Percentiles rank a stretch among this genome's conserved stretches.
phyloP scores from a whole-genome alignment of 2,888 invertebrate genomes.

The Tenthredo amoena region DNA sequence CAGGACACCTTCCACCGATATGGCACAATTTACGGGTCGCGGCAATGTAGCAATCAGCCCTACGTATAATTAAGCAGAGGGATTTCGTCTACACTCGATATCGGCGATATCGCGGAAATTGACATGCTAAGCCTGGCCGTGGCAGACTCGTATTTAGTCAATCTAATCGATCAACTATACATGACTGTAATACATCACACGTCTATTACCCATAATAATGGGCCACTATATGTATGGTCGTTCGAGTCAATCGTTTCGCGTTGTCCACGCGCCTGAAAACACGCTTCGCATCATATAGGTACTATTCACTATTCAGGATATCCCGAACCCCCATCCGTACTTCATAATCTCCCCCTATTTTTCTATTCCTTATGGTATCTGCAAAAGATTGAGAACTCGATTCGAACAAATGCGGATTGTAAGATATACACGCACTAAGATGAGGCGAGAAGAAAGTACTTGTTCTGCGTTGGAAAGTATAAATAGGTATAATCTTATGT shows the following conservation, averaged over 20 bases:
- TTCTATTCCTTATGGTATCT: background rate
- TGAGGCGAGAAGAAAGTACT: background rate
- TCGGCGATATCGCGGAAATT: background rate
- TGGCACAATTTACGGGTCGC: background rate
- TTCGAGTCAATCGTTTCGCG: constrained; percentile 6
- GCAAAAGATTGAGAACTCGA: background rate
- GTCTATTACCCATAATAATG: background rate
- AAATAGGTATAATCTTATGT: background rate
- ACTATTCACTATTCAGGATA: constrained; percentile 4
- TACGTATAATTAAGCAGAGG: background rate
- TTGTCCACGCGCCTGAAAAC: background rate
- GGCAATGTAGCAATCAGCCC: background rate
- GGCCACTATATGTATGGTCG: background rate
- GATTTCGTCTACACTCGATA: background rate
- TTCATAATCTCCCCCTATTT: background rate
- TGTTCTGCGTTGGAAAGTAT: background rate
- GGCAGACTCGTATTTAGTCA: background rate
- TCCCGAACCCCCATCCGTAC: background rate
- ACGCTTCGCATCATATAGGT: background rate
- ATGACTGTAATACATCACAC: background rate
- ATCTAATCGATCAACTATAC: constrained; percentile 2
- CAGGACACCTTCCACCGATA: too few relatives aligned
- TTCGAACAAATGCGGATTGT: background rate
- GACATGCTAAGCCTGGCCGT: constrained; percentile 7
- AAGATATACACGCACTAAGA: background rate